Base-by-base conservation (phyloP, 2,113 vertebrate genomes). In the Lagenorhynchus albirostris region DNA sequence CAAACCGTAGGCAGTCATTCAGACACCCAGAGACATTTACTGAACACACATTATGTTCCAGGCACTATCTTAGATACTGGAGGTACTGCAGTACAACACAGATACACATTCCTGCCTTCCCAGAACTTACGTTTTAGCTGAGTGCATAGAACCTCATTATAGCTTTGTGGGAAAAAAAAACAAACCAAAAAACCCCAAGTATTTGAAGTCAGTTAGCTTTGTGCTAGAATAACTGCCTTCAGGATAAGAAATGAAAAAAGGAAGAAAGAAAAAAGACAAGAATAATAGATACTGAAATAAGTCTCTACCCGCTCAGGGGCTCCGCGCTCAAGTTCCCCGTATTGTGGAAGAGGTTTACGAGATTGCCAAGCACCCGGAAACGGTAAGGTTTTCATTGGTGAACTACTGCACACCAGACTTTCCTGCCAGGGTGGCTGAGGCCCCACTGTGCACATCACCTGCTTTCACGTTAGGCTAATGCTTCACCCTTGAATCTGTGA, bases 391-490 rank as follows among this genome's bases (percentile, higher is more conserved):
- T 81, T 36, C 23, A n/a, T 10, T 36, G 53, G 58, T 10, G 50
- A 92, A 31, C 31, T 53, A 21, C 0, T 8, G 0, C 0, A 81
- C 2, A 80, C 8, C 63, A 15, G 33, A 0, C 73, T 74, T 82
- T n/a, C 20, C 55, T 50, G 4, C 53, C 18, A n/a, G 33, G 10
- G 14, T 25, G 17, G 26, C 41, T 44, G 9, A 94, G 20, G 62
- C 3, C 15, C 8, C 23, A 9, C 4, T 13, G 2, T 58, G 33
- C 15, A 62, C 38, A 10, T 0, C 0, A 33, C 8, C 38, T 70
- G 3, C 47, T 89, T 50, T 38, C 60, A 81, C 25, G 53, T 17
- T 62, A 55, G 13, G 29, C 20, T n/a, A 2, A 96, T 6, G 9
- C 10, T 36, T 55, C 38, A 58, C 41, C 36, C 47, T 9, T 3